A percentile compares a stretch with the other conserved stretches of the same genome.
Evolutionary conservation across 2,888 invertebrate genomes (phyloP).

Genomic region (Tetragonula carbonaria): DNA sequence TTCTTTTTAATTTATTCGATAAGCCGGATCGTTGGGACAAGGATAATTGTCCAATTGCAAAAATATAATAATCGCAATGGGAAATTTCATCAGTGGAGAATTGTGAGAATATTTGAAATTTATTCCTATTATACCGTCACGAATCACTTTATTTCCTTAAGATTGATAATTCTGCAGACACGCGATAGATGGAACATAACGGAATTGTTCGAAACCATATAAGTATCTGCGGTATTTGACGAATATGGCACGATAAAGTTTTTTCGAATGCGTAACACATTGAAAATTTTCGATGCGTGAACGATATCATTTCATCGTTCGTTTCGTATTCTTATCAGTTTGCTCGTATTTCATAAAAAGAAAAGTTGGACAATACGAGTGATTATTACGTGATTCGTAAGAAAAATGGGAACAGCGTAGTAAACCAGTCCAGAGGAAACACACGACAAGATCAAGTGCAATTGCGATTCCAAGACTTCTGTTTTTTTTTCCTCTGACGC

Average conservation of each 20-base stretch:
- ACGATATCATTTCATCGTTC: not conserved
- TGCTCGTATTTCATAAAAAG: not conserved
- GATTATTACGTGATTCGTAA: constrained; percentile 31
- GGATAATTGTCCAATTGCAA: not conserved
- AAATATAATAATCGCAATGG: not conserved
- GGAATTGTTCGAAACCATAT: constrained; percentile 58
- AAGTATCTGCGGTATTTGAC: constrained; percentile 25
- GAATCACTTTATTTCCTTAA: not conserved
- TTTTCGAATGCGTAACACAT: constrained; percentile 11
- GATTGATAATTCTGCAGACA: not conserved
- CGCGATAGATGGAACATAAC: constrained; percentile 53
- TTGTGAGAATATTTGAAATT: not conserved
- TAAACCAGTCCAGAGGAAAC: constrained; percentile 36
- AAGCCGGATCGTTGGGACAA: not conserved
- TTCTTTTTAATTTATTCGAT: not conserved
- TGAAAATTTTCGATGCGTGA: not conserved
- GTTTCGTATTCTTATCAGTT: constrained; percentile 9
- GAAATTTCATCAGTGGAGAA: not conserved
- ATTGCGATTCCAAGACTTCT: not conserved
- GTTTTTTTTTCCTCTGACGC: not conserved
- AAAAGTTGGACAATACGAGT: not conserved
- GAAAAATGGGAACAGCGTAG: constrained; percentile 31
- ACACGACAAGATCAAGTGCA: not conserved
- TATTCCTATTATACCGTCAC: not conserved
- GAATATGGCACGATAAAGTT: constrained; percentile 44